Percentiles rank a stretch among this genome's conserved stretches.
Evolutionary conservation across 2,888 invertebrate genomes (phyloP).

Genomic region (Epinotia demarniana): DNA sequence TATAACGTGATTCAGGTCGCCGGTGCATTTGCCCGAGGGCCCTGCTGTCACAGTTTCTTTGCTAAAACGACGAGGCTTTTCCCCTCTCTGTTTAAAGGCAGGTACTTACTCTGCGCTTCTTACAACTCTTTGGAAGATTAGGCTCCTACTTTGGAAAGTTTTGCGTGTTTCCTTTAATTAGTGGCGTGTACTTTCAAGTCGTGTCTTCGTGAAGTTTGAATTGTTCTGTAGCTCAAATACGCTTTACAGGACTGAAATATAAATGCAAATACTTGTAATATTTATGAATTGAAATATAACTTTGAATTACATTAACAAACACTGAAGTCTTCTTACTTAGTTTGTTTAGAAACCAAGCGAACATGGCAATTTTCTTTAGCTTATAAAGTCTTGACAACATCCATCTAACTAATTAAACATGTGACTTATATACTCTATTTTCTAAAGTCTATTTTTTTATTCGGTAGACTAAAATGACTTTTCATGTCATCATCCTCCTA

Average conservation of each 20-base stretch:
- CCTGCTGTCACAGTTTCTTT: conserved; percentile 18
- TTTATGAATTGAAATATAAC: no score
- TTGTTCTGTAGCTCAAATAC: background rate
- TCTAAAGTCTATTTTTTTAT: no score
- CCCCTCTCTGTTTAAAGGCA: background rate
- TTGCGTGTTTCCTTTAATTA: conserved; percentile 21
- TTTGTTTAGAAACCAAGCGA: no score
- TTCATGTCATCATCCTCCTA: no score
- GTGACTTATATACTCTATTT: no score
- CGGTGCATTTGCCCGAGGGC: conserved; percentile 36
- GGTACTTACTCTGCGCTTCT: background rate
- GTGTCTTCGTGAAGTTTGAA: conserved; percentile 4
- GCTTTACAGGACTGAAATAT: background rate
- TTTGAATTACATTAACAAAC: no score
- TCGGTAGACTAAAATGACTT: no score
- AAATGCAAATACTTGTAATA: no score
- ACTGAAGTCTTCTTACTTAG: no score
- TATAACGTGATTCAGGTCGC: conserved; percentile 38
- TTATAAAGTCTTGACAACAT: no score
- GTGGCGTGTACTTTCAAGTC: background rate
- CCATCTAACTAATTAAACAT: no score
- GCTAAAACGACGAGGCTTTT: conserved; percentile 16
- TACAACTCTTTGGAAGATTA: conserved; percentile 23
- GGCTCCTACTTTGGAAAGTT: background rate
- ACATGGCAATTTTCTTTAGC: no score